Percentiles rank a stretch among this genome's conserved stretches.
Evolutionary conservation across 2,113 vertebrate species (phyloP).

Genomic region (Neotoma lepida): DNA sequence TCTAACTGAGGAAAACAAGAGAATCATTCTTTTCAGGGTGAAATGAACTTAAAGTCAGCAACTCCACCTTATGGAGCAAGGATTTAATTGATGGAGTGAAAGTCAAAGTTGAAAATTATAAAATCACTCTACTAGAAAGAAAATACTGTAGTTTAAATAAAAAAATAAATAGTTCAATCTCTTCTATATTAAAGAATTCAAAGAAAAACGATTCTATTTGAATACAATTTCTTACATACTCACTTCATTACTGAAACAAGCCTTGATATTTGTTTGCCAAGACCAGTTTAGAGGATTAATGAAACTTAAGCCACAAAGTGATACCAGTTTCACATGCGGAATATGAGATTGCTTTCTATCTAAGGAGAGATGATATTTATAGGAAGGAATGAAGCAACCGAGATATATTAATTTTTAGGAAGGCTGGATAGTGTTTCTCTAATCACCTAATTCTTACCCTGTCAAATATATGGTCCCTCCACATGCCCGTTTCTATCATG

Average conservation of each 20-base stretch:
- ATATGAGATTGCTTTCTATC: slow-evolving; percentile 62
- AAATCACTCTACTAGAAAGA: neutral
- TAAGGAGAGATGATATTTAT: slow-evolving; percentile 64
- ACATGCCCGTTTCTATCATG: slow-evolving; percentile 12
- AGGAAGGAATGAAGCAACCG: slow-evolving; percentile 55
- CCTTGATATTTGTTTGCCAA: slow-evolving; percentile 52
- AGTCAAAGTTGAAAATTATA: slow-evolving; percentile 65
- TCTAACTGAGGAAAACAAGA: slow-evolving; percentile 64
- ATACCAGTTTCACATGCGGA: slow-evolving; percentile 21
- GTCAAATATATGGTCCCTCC: neutral
- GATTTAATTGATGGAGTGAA: slow-evolving; percentile 40
- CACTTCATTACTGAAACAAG: slow-evolving; percentile 53
- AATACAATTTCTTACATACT: neutral
- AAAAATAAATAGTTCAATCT: neutral
- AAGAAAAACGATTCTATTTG: slow-evolving; percentile 11
- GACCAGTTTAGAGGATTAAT: slow-evolving; percentile 36
- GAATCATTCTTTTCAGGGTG: slow-evolving; percentile 74
- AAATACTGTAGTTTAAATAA: slow-evolving; percentile 12
- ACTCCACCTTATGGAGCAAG: slow-evolving; percentile 59
- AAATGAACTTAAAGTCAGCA: slow-evolving; percentile 69
- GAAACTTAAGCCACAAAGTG: slow-evolving; percentile 54
- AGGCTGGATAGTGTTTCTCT: slow-evolving; percentile 59
- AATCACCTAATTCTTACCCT: slow-evolving; percentile 19
- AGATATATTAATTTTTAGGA: slow-evolving; percentile 62
- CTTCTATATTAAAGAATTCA: neutral